Evolutionary conservation across 2,888 invertebrate genomes (phyloP).

Genomic region (Agrenia bidenticulata): DNA sequence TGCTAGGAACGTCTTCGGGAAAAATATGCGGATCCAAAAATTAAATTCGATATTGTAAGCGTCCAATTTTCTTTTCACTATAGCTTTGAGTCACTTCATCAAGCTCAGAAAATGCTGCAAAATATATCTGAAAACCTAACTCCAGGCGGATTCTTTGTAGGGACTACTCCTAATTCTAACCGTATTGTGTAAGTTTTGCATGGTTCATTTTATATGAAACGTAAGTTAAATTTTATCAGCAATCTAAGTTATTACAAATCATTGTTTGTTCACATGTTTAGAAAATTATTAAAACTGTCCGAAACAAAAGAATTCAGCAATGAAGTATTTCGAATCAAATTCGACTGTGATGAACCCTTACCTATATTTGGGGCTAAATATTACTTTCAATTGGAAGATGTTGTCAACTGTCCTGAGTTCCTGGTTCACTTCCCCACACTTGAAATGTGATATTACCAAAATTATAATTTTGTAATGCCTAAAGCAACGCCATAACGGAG

Average conservation of each 20-base stretch:
- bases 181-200: slow-evolving; percentile 72
- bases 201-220: background rate
- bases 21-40: slow-evolving; percentile 74
- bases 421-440: slow-evolving; percentile 89
- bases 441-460: slow-evolving; percentile 66
- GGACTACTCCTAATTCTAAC: slow-evolving; percentile 91
- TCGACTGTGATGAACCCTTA: slow-evolving; percentile 63
- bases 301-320: slow-evolving; percentile 66
- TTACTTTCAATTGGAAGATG: slow-evolving; percentile 91
- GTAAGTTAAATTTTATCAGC: background rate
- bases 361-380: slow-evolving; percentile 95
- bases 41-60: slow-evolving; percentile 84
- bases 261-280: background rate
- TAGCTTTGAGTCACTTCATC: slow-evolving; percentile 82
- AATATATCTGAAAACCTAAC: slow-evolving; percentile 88
- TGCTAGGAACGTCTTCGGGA: slow-evolving; percentile 65
- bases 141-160: slow-evolving; percentile 92
- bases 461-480: background rate
- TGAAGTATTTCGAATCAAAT: slow-evolving; percentile 72
- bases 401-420: slow-evolving; percentile 98
- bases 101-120: slow-evolving; percentile 87
- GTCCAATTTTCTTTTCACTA: slow-evolving; percentile 99
- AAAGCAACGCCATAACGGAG: background rate
- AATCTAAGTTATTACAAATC: background rate
- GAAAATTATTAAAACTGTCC: background rate